Percentiles rank a stretch among this genome's conserved stretches.
Conservation (phyloP, 2,113 vertebrate genomes). For the Alexandromys fortis region DNA sequence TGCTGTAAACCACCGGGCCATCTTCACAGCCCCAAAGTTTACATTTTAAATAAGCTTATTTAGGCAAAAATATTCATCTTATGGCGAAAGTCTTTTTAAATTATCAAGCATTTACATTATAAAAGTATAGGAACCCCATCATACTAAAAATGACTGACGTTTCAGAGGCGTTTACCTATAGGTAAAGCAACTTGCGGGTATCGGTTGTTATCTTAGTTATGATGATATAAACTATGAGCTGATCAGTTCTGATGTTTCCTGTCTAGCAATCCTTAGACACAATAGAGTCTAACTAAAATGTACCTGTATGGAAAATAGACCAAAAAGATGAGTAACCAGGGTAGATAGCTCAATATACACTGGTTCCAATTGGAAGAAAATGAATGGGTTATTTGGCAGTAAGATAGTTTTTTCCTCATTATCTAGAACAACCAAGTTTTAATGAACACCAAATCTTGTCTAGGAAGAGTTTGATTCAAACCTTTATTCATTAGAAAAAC, state of each 20-base stretch:
- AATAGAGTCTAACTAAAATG: slow-evolving; percentile 36
- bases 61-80: background rate
- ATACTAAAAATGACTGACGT: slow-evolving; percentile 28
- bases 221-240: background rate
- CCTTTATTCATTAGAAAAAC: slow-evolving; percentile 44
- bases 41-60: slow-evolving; percentile 30
- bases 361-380: background rate
- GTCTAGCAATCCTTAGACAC: background rate
- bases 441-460: background rate
- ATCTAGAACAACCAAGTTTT: slow-evolving; percentile 16
- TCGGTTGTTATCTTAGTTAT: slow-evolving; percentile 12
- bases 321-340: background rate
- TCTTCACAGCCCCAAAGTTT: background rate
- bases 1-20: background rate
- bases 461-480: slow-evolving; percentile 8
- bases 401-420: background rate
- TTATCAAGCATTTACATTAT: slow-evolving; percentile 1
- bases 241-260: background rate
- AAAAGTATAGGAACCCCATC: slow-evolving; percentile 10
- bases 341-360: background rate
- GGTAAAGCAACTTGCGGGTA: background rate
- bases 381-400: slow-evolving; percentile 7
- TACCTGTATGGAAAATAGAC: background rate
- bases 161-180: background rate
- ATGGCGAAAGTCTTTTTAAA: slow-evolving; percentile 4